phyloP scores from a whole-genome alignment of 2,113 vertebrate species.

The Morphnarchus princeps region DNA sequence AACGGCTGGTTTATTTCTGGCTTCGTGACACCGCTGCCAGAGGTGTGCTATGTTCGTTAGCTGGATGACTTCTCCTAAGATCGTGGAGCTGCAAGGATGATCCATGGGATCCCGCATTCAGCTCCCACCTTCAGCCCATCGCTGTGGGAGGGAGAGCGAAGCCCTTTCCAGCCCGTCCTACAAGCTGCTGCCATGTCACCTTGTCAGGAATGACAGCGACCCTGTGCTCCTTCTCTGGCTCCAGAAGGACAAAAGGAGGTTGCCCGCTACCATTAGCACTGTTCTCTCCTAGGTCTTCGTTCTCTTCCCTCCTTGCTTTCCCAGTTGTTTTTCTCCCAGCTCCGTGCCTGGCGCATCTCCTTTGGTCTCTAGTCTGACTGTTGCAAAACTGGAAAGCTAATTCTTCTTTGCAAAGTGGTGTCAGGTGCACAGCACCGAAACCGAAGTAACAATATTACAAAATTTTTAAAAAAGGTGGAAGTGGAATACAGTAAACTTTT shows the following conservation, averaged over 20 bases:
- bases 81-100: background rate
- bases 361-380: background rate
- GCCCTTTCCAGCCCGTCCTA: background rate
- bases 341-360: background rate
- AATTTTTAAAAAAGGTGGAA: background rate
- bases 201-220: background rate
- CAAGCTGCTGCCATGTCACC: background rate
- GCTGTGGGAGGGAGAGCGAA: background rate
- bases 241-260: background rate
- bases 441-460: background rate
- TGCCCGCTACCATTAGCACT: background rate
- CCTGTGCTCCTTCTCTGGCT: background rate
- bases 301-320: background rate
- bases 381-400: background rate
- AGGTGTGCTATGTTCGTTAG: background rate
- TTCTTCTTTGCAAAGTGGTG: background rate
- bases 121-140: background rate
- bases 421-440: background rate
- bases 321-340: background rate
- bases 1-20: background rate
- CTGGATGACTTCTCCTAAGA: background rate
- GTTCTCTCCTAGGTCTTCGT: background rate
- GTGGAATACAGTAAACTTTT: background rate
- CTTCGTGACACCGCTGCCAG: background rate
- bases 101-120: background rate